Conservation (phyloP, 2,888 invertebrate genomes). For the Oegoconia quadripuncta region DNA sequence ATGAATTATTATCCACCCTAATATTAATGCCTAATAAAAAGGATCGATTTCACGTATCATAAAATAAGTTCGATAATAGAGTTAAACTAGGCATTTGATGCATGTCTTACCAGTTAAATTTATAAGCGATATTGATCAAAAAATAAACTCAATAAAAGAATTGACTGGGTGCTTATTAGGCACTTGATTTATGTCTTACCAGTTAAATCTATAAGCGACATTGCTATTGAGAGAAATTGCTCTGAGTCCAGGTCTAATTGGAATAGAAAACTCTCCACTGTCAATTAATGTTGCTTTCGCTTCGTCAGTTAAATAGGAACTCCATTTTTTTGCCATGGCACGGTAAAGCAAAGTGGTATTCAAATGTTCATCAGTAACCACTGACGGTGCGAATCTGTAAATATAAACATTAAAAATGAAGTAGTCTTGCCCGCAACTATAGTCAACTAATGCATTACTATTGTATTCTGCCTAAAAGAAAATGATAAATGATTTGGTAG, state of each 20-base stretch:
- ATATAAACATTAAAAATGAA: too few species aligned
- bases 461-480: too few species aligned
- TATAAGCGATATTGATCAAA: too few species aligned
- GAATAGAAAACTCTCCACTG: conserved; percentile 88
- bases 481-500: conserved; percentile 6
- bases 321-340: conserved; percentile 85
- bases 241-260: conserved; percentile 83
- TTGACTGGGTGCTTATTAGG: too few species aligned
- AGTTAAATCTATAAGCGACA: conserved; percentile 86
- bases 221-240: conserved; percentile 90
- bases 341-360: conserved; percentile 88
- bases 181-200: conserved; percentile 78
- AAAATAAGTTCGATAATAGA: too few species aligned
- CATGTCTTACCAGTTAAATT: conserved; percentile 82
- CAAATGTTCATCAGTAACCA: conserved; percentile 62
- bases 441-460: too few species aligned
- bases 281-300: conserved; percentile 79
- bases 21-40: too few species aligned
- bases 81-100: too few species aligned
- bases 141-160: too few species aligned
- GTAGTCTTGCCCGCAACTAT: too few species aligned
- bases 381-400: conserved; percentile 82
- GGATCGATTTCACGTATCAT: too few species aligned
- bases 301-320: conserved; percentile 82
- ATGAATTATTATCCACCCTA: too few species aligned